phyloP scores from a whole-genome alignment of 2,797 vertebrate species.

The Paratrypauchen microcephalus region DNA sequence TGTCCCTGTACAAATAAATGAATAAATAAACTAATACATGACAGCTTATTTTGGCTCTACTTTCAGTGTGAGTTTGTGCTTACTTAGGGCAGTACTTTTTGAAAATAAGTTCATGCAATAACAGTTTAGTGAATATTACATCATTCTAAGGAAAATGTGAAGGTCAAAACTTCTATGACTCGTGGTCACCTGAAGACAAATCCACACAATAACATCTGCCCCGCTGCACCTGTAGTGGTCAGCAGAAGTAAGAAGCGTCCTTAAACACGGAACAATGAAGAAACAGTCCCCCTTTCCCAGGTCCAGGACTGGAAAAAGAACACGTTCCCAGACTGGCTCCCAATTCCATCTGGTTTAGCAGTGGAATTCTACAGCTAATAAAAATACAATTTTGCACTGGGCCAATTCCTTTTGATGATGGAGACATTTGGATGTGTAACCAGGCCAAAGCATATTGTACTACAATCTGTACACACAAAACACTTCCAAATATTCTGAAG shows the following conservation, averaged over 20 bases:
- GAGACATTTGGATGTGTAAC: slow-evolving; percentile 32
- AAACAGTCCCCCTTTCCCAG: slow-evolving; percentile 59
- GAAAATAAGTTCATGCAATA: too few relatives aligned
- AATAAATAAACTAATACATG: too few relatives aligned
- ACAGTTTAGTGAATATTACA: too few relatives aligned
- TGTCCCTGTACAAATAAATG: too few relatives aligned
- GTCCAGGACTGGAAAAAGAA: slow-evolving; percentile 51
- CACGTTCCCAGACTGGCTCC: slow-evolving; percentile 72
- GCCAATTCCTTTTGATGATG: slow-evolving; percentile 31
- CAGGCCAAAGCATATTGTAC: slow-evolving; percentile 8
- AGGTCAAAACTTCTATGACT: not conserved
- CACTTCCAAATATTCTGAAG: not conserved
- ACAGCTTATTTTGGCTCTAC: too few relatives aligned
- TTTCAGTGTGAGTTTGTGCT: too few relatives aligned
- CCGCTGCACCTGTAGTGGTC: slow-evolving; percentile 1
- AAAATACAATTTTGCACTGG: slow-evolving; percentile 56
- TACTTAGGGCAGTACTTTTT: too few relatives aligned
- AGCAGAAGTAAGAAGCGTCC: slow-evolving; percentile 4
- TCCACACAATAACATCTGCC: not conserved
- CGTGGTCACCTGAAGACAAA: not conserved
- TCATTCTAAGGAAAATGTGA: too few relatives aligned
- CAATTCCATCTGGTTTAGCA: slow-evolving; percentile 67
- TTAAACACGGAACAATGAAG: slow-evolving; percentile 26
- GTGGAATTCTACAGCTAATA: slow-evolving; percentile 69
- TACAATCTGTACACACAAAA: not conserved